Evolutionary conservation across 2,113 vertebrate species (phyloP), one percentile per base, ranked within the genome.

Genomic region (Hyperopisus bebe): DNA sequence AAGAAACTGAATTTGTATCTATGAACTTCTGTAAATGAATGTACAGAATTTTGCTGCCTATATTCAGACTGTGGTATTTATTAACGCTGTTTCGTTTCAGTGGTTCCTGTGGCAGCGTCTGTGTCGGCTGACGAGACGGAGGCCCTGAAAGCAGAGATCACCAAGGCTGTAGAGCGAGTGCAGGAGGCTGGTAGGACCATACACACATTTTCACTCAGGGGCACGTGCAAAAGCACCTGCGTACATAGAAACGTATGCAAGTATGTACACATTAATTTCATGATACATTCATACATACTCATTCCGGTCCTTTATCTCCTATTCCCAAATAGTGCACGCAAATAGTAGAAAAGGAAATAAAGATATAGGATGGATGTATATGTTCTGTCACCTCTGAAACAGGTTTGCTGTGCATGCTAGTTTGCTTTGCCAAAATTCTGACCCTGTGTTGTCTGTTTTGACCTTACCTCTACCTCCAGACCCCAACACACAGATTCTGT

Each of bases 111-210:
- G 44, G 95, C 96, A 0, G 93, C 97, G 0, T 96, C 98, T 0
- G 98, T 98, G 92, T 97, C 98, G 0, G 97, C 97, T 0, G 98
- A 98, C 0, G 98, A 98, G 92, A 99, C 98, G 0, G 98, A 99
- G 92, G 98, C 98, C 0, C 95, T 99, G 3, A 99, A 99, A 94
- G 98, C 98, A 0, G 98, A 99, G 94, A 99, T 99, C 93, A 98
- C 97, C 89, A 99, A 99, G 90, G 98, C 98, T 0, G 98, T 98
- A 91, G 98, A 99, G 90, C 98, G 98, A 92, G 98, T 99, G 66
- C 98, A 98, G 91, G 98, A 99, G 93, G 97, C 97, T 94, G 98
- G 98, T 98, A 93, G 95, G 94, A 46, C 85, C 31, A 42, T 27
- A 42, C 6, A 51, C 31, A 51, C 3, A n/a, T 80, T 8, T 47